Evolutionary conservation across 2,797 vertebrate genomes (phyloP).

Genomic region (Sebastes cheni): DNA sequence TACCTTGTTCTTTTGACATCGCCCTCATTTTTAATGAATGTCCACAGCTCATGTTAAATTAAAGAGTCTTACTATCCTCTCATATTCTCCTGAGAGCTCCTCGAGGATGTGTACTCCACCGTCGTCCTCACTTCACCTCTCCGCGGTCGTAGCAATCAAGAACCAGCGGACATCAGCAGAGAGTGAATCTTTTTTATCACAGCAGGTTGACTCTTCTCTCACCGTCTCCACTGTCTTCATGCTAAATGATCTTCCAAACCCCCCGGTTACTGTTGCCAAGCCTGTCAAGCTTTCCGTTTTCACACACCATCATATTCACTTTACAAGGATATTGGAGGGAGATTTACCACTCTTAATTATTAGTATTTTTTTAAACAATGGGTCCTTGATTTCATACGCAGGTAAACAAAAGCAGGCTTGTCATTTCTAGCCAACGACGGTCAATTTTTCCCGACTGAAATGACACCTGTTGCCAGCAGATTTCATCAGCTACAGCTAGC

Average conservation of each 20-base stretch:
- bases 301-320: neutral
- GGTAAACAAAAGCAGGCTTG: neutral
- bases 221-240: neutral
- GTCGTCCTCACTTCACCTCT: conserved; percentile 3
- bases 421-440: neutral
- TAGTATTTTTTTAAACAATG: neutral
- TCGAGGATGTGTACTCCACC: neutral
- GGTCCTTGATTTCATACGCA: neutral
- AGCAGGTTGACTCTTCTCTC: neutral
- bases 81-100: conserved; percentile 23
- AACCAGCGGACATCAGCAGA: neutral
- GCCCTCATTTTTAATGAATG: conserved; percentile 45
- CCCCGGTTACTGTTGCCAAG: neutral
- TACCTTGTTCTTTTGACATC: conserved; percentile 34
- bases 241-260: neutral
- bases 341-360: neutral
- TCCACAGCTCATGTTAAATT: conserved; percentile 30
- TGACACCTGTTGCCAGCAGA: neutral
- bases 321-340: neutral
- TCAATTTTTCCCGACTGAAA: neutral
- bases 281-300: neutral
- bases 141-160: neutral
- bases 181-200: neutral
- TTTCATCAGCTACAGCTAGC: neutral
- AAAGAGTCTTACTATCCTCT: conserved; percentile 2